A percentile compares a stretch with the other conserved stretches of the same genome.
Conservation (phyloP, 2,888 invertebrate genomes). For the Brachyopa scutellaris region DNA sequence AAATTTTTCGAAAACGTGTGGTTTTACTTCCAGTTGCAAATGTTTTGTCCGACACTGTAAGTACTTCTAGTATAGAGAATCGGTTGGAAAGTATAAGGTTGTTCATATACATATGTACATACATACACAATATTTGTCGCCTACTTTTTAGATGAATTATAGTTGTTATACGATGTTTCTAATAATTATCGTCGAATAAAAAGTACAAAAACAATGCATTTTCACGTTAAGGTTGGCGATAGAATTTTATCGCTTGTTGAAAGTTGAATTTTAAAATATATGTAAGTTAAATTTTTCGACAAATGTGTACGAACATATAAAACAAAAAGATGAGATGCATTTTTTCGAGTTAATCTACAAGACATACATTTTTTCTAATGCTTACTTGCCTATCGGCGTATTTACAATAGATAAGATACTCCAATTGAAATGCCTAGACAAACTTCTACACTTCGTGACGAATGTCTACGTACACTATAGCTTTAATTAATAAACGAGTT, state of each 20-base stretch:
- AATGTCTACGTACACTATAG: no score
- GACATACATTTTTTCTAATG: no score
- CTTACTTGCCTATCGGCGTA: no score
- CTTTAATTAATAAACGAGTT: no score
- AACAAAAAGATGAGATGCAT: no score
- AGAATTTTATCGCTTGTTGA: neutral
- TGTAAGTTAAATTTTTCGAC: no score
- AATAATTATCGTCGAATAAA: conserved; percentile 5
- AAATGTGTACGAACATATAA: no score
- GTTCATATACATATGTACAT: conserved; percentile 7
- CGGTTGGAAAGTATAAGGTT: neutral
- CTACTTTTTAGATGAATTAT: neutral
- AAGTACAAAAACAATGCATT: neutral
- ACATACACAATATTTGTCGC: no score
- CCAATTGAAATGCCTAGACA: conserved; percentile 9
- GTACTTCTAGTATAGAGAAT: conserved; percentile 8
- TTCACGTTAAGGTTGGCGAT: conserved; percentile 12
- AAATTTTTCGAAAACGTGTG: no score
- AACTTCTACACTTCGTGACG: neutral
- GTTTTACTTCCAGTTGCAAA: no score
- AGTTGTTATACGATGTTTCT: neutral
- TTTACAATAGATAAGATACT: conserved; percentile 24
- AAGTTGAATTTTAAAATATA: neutral
- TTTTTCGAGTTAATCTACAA: no score
- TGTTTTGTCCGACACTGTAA: no score